Percentiles rank a stretch among this genome's conserved stretches.
phyloP scores from a whole-genome alignment of 2,797 vertebrate species.

The Epinephelus awoara region DNA sequence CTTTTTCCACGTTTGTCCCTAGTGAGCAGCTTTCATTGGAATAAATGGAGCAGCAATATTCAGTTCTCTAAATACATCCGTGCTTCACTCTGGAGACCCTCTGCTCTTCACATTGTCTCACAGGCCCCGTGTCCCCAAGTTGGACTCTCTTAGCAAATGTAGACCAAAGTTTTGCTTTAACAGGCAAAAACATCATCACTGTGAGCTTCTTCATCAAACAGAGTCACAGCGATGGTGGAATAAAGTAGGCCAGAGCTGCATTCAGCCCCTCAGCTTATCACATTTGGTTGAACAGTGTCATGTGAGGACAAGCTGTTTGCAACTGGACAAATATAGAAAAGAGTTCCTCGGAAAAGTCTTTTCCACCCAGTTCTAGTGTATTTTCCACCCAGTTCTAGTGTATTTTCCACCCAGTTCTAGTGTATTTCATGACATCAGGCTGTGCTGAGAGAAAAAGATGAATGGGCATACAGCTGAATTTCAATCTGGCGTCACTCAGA shows the following conservation, averaged over 20 bases:
- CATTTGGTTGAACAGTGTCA: constrained; percentile 5
- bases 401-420: neutral
- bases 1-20: neutral
- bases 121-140: neutral
- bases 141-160: no score
- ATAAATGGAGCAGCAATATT: neutral
- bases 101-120: neutral
- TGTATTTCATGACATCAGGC: neutral
- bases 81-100: neutral
- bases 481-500: constrained; percentile 3
- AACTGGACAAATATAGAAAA: neutral
- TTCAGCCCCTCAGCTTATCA: constrained; percentile 16
- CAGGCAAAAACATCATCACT: no score
- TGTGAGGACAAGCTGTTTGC: constrained; percentile 24
- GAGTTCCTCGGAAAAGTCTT: neutral
- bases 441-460: neutral
- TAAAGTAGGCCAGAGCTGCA: constrained; percentile 32
- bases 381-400: no score
- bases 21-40: neutral
- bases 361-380: neutral
- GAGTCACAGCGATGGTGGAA: neutral
- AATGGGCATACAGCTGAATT: neutral
- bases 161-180: no score
- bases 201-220: neutral
- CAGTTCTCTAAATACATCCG: neutral